A percentile compares a stretch with the other conserved stretches of the same genome.
Conservation (phyloP, 1,140 invertebrate species). For the Brachionus sp. region DNA sequence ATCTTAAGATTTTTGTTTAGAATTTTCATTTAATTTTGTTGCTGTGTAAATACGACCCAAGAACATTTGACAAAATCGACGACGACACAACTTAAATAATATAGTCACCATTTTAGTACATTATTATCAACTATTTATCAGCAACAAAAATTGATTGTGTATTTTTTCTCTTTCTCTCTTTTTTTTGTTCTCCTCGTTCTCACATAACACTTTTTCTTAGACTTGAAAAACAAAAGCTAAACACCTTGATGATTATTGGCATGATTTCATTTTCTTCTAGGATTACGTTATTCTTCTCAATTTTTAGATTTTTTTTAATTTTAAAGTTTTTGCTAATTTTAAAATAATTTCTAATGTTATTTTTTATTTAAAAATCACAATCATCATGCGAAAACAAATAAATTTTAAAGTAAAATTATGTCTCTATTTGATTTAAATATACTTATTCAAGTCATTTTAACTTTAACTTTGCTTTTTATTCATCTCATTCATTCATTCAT, state of each 20-base stretch:
- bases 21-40: neutral
- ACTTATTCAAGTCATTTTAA: neutral
- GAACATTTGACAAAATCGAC: neutral
- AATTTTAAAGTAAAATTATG: conserved; percentile 4
- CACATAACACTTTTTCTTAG: neutral
- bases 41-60: conserved; percentile 43
- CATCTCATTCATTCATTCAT: too few relatives aligned
- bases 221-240: neutral
- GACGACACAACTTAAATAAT: neutral
- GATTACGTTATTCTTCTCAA: neutral
- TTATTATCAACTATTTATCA: neutral
- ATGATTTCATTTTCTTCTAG: neutral
- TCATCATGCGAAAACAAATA: neutral
- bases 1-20: conserved; percentile 9
- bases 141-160: neutral
- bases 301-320: conserved; percentile 8
- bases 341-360: conserved; percentile 6
- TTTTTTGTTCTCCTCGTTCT: neutral
- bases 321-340: conserved; percentile 7
- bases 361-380: conserved; percentile 3
- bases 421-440: neutral
- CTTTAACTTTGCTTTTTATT: too few relatives aligned
- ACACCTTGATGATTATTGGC: neutral
- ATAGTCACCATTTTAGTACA: neutral
- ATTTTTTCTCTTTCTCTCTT: neutral